Conservation (phyloP, 2,888 invertebrate genomes). For the Pogonocherus hispidulus region DNA sequence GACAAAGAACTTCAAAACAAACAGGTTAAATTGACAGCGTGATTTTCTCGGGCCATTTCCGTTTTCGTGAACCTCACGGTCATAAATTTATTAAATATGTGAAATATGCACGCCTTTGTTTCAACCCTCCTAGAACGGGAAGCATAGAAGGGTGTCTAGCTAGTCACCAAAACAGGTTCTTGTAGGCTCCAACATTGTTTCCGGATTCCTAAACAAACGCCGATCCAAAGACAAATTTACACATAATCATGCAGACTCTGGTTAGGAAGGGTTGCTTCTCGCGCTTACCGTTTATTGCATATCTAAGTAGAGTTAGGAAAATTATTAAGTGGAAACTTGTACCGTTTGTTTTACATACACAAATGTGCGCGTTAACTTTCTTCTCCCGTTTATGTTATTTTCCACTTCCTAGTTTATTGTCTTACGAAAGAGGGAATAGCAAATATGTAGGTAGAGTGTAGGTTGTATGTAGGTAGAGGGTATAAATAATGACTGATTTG, state of each 20-base stretch:
- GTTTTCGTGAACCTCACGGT: no score
- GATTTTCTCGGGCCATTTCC: no score
- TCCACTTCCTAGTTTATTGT: background rate
- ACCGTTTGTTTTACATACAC: slow-evolving; percentile 8
- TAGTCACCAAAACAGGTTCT: slow-evolving; percentile 8
- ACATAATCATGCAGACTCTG: slow-evolving; percentile 18
- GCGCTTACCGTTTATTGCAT: slow-evolving; percentile 1
- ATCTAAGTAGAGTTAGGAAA: slow-evolving; percentile 1
- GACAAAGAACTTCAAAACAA: no score
- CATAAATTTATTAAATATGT: background rate
- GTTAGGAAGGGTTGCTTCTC: slow-evolving; percentile 10
- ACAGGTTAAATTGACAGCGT: no score
- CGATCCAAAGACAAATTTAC: slow-evolving; percentile 21
- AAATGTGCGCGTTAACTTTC: slow-evolving; percentile 8
- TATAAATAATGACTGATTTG: no score
- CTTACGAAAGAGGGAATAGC: no score
- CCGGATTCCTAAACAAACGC: slow-evolving; percentile 25
- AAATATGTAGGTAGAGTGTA: no score
- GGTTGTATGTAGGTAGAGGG: no score
- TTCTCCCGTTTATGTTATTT: background rate
- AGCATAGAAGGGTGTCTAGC: background rate
- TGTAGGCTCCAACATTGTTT: slow-evolving; percentile 10
- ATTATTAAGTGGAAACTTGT: slow-evolving; percentile 18
- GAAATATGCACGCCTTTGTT: background rate
- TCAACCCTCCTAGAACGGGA: background rate